Evolutionary conservation across 2,797 vertebrate genomes (phyloP).

Genomic region (Notoglanidium macrostoma): DNA sequence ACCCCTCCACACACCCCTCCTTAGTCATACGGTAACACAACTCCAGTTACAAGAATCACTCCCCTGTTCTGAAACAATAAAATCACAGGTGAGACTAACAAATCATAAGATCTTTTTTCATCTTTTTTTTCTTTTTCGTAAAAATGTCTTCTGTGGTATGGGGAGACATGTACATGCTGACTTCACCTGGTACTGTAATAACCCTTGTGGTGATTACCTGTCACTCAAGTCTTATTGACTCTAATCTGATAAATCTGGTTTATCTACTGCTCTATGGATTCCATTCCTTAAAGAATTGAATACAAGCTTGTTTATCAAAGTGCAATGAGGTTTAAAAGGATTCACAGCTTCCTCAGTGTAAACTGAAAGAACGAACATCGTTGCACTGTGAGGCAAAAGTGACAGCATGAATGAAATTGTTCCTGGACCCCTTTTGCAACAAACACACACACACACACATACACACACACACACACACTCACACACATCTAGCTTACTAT

Average conservation of each 20-base stretch:
- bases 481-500: not conserved
- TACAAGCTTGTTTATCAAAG: not conserved
- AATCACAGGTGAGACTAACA: not conserved
- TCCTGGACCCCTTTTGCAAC: not conserved
- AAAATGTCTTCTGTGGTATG: not conserved
- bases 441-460: not conserved
- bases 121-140: not conserved
- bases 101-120: constrained; percentile 2
- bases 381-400: not conserved
- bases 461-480: not conserved
- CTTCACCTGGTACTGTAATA: not conserved
- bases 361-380: not conserved
- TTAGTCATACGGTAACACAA: not conserved
- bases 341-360: not conserved
- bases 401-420: not conserved
- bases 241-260: not conserved
- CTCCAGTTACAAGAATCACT: constrained; percentile 4
- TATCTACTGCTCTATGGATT: not conserved
- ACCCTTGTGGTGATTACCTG: not conserved
- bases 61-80: constrained; percentile 1
- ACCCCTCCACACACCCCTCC: not conserved
- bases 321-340: not conserved
- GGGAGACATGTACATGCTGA: not conserved
- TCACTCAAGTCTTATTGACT: not conserved
- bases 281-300: not conserved